phyloP scores from a whole-genome alignment of 2,888 invertebrate species.

The Orthosia gothica region DNA sequence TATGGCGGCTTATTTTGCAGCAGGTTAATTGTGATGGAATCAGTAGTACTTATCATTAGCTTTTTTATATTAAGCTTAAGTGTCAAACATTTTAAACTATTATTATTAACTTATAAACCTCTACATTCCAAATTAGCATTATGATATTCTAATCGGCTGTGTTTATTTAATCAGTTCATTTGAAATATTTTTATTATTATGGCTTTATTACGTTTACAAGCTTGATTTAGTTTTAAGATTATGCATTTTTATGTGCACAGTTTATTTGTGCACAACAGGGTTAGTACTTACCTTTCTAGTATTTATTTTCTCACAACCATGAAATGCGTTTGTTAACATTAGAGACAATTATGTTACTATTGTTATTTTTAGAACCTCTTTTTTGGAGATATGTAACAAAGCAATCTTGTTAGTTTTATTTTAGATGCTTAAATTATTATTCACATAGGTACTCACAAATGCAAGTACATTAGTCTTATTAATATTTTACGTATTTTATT shows the following conservation, averaged over 20 bases:
- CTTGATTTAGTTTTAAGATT: conserved; percentile 60
- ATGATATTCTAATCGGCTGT: conserved; percentile 84
- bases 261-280: conserved; percentile 57
- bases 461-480: conserved; percentile 65
- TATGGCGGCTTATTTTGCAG: conserved; percentile 82
- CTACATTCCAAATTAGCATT: conserved; percentile 88
- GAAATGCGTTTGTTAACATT: conserved; percentile 51
- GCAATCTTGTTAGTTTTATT: conserved; percentile 65
- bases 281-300: conserved; percentile 65
- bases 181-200: conserved; percentile 64
- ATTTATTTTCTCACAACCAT: conserved; percentile 56
- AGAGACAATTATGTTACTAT: conserved; percentile 59
- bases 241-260: conserved; percentile 57
- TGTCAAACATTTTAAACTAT: conserved; percentile 70
- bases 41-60: conserved; percentile 89
- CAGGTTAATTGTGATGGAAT: conserved; percentile 88
- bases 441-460: conserved; percentile 52
- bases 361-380: conserved; percentile 62
- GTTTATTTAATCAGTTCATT: conserved; percentile 72
- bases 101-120: conserved; percentile 78
- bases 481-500: conserved; percentile 25
- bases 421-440: conserved; percentile 55
- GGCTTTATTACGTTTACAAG: conserved; percentile 62
- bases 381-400: conserved; percentile 63
- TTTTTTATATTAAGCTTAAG: conserved; percentile 88